Evolutionary conservation across 2,113 vertebrate genomes (phyloP), one percentile per base, ranked within the genome.

Genomic region (Ammodramus savannarum): DNA sequence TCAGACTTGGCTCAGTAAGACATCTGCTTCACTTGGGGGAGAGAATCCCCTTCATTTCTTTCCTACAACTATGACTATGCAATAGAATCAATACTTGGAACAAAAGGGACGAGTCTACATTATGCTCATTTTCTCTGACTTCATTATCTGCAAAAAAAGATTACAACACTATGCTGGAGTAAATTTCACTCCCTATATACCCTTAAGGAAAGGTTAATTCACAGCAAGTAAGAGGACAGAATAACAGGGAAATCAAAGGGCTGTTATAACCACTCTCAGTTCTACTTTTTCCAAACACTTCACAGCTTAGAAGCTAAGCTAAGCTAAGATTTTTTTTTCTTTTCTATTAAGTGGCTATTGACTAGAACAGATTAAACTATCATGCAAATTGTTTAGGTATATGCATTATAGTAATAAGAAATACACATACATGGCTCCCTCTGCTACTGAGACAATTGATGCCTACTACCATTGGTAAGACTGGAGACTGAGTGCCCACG

Each of bases 1-100:
- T 92, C 75, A 77, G 63, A 58, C 75, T 93, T 95, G 58, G 85
- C 92, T 92, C 71, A 66, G 34, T 85, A 83, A 61, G 73, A 69
- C 7, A 83, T 93, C 31, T 92, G 55, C 48, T 74, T 92, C 79
- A 77, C 55, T 90, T 80, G 36, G 68, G 78, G 85, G 55, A 92
- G 32, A 90, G 34, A 90, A 95, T 66, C 88, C 79, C 85, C 94
- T 80, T 83, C 2, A 46, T 59, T 80, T 88, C 51, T 88, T 63
- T 77, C 79, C 88, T 94, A 65, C 16, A 79, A 73, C 34, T 85
- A 41, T 38, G 23, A 87, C 39, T 84, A n/a, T 20, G 29, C 43
- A 73, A 80, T 13, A 76, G 34, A 80, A 74, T 19, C 61, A 73
- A 43, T 41, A 66, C 34, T 58, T 55, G 3, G 6, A 54, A 54